Percentiles rank a stretch among this genome's conserved stretches.
Evolutionary conservation across 2,888 invertebrate genomes (phyloP).

Genomic region (Chymomyza procnemis): DNA sequence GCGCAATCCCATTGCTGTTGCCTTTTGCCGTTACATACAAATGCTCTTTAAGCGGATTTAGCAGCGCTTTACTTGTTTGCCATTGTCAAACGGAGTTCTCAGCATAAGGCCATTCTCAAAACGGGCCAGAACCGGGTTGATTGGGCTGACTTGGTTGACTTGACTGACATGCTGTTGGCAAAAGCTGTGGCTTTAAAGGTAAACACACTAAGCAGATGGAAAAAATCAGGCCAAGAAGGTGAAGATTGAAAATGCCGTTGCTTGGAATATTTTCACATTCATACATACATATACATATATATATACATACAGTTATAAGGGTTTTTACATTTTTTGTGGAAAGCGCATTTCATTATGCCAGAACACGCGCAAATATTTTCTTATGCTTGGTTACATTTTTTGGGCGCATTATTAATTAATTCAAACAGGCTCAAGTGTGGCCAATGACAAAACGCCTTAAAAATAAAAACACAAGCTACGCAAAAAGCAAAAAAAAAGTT

Average conservation of each 20-base stretch:
- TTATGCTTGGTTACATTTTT: constrained; percentile 54
- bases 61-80: constrained; percentile 66
- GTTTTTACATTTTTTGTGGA: constrained; percentile 16
- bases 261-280: not conserved
- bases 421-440: constrained; percentile 49
- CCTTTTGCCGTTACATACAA: constrained; percentile 55
- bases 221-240: not conserved
- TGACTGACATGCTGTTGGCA: not conserved
- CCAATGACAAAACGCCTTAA: constrained; percentile 20
- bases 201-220: not conserved
- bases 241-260: not conserved
- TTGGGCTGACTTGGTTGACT: not conserved
- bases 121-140: not conserved
- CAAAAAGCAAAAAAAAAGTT: constrained; percentile 45
- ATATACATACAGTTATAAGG: not conserved
- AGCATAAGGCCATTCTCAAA: constrained; percentile 44
- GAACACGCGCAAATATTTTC: constrained; percentile 68
- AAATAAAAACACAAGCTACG: not conserved
- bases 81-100: constrained; percentile 71
- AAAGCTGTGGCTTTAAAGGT: not conserved
- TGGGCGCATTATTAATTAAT: constrained; percentile 65
- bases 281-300: not conserved
- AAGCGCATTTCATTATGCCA: constrained; percentile 65
- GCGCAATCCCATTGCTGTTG: constrained; percentile 35
- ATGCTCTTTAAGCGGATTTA: constrained; percentile 72